Evolutionary conservation across 2,888 invertebrate genomes (phyloP).

Genomic region (Mantis religiosa): DNA sequence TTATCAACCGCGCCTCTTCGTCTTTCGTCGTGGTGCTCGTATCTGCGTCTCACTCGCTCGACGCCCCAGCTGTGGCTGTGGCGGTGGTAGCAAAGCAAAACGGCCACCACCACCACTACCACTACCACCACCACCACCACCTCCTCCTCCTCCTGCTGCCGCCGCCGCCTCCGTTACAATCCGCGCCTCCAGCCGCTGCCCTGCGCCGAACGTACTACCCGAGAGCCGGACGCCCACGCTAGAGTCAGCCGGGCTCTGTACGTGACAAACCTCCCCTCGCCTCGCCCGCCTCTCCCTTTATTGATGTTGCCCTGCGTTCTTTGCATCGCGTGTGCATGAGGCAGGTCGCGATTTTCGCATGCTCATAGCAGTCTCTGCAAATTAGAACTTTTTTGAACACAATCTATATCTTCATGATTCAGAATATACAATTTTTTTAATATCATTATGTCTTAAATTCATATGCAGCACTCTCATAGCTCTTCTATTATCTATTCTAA

Average conservation of each 20-base stretch:
- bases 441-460: too few species aligned
- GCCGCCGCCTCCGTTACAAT: neutral
- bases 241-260: slow-evolving; percentile 3
- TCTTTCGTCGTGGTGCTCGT: neutral
- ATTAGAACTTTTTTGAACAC: too few species aligned
- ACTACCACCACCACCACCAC: neutral
- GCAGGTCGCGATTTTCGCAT: neutral
- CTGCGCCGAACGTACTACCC: slow-evolving; percentile 22
- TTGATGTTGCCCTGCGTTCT: neutral
- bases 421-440: too few species aligned
- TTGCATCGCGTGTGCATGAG: neutral
- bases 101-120: neutral
- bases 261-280: neutral
- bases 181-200: neutral
- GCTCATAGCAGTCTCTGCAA: neutral
- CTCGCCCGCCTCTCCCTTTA: neutral
- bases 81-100: neutral
- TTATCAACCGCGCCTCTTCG: neutral
- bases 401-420: too few species aligned
- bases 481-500: too few species aligned
- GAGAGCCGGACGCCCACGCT: slow-evolving; percentile 24
- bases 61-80: neutral
- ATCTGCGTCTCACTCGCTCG: neutral
- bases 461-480: too few species aligned
- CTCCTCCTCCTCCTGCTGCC: neutral